These are phyloP conservation scores for Panzeria rudis DNA, from an alignment of 2,888 invertebrate genomes.

Conservation along the genomic window DNA sequence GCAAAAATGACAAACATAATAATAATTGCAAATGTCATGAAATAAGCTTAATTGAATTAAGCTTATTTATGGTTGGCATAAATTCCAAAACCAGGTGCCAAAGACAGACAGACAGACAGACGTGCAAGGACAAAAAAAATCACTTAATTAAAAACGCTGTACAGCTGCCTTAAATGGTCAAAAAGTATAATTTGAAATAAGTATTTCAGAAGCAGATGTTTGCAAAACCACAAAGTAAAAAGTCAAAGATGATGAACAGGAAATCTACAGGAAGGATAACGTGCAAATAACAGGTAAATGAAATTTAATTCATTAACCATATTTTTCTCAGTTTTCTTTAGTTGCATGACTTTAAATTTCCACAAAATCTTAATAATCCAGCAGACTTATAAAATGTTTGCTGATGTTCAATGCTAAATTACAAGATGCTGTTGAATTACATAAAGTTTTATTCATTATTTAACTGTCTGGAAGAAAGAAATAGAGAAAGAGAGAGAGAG, in stretches of 20 bases:
- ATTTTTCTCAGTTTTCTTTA: background rate
- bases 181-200: background rate
- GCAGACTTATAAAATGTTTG: background rate
- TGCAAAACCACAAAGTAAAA: constrained; percentile 13
- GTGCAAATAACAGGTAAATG: constrained; percentile 7
- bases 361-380: constrained; percentile 8
- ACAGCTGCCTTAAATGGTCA: constrained; percentile 11
- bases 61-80: constrained; percentile 36
- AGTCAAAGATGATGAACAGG: constrained; percentile 3
- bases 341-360: background rate
- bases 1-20: constrained; percentile 46
- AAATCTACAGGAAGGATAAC: background rate
- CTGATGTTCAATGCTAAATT: background rate
- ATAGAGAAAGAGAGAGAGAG: background rate
- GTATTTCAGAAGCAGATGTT: constrained; percentile 21
- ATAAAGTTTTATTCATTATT: constrained; percentile 25
- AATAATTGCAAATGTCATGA: constrained; percentile 68
- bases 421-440: background rate
- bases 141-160: constrained; percentile 16
- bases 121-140: background rate
- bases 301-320: constrained; percentile 31
- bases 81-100: constrained; percentile 26
- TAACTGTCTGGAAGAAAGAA: background rate
- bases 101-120: background rate
- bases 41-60: constrained; percentile 65